Percentiles rank a stretch among this genome's conserved stretches.
phyloP scores from a whole-genome alignment of 2,888 invertebrate species.

The Pristionchus entomophagus region DNA sequence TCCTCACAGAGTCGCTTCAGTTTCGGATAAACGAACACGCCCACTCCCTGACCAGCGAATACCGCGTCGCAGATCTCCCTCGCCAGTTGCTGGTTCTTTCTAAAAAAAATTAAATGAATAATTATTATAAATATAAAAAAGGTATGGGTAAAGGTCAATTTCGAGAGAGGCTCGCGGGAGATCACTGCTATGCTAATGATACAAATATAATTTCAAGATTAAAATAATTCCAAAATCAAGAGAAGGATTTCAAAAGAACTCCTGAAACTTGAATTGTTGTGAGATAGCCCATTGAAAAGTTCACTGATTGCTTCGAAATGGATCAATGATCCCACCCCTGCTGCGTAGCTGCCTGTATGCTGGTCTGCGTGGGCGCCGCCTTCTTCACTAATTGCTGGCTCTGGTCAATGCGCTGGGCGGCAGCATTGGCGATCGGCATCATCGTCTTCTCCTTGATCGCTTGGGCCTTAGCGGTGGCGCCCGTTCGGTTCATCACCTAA shows the following conservation, averaged over 20 bases:
- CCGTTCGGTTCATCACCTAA: slow-evolving; percentile 70
- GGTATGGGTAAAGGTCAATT: no score
- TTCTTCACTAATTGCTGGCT: slow-evolving; percentile 70
- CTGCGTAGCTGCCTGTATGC: slow-evolving; percentile 66
- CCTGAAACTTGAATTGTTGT: no score
- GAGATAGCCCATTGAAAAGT: no score
- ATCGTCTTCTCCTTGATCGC: slow-evolving; percentile 73
- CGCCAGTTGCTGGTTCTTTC: slow-evolving; percentile 75
- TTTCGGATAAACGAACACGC: slow-evolving; percentile 89
- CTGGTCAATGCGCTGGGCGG: slow-evolving; percentile 70
- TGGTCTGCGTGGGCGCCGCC: slow-evolving; percentile 49
- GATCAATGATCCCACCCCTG: slow-evolving; percentile 61
- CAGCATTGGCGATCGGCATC: slow-evolving; percentile 69
- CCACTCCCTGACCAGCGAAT: slow-evolving; percentile 92
- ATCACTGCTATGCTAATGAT: no score
- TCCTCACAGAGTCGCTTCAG: slow-evolving; percentile 89
- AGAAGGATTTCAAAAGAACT: no score
- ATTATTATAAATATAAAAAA: no score
- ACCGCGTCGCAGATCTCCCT: slow-evolving; percentile 79
- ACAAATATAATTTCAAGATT: no score
- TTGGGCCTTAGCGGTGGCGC: slow-evolving; percentile 73
- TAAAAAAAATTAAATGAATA: slow-evolving; percentile 56
- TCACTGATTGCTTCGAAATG: no score
- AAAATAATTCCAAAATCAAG: no score
- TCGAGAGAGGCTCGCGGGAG: no score